Evolutionary conservation across 2,888 invertebrate species (phyloP), one percentile per base, ranked within the genome.

Genomic region (Chironomus tentans): DNA sequence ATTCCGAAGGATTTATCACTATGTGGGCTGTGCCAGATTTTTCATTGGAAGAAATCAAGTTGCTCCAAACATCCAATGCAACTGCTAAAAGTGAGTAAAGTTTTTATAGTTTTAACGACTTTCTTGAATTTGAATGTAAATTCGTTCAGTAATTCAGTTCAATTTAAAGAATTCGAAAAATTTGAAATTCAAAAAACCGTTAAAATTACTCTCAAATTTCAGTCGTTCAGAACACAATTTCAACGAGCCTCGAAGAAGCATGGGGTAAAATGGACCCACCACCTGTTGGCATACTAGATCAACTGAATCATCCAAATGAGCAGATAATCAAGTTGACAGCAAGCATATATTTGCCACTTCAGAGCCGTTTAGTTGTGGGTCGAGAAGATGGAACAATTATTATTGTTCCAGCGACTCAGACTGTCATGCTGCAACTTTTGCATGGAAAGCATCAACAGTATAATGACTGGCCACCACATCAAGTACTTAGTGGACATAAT

Each of bases 351-450:
- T 87, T 98, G 73, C 92, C 97, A 0, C 91, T 93, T 72, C 97
- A 97, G 81, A 97, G 97, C 80, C 90, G 96, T 6, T 85, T 99
- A 77, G 97, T 98, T 12, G 93, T 97, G 78, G 98, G 98, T 0
- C 87, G 97, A 10, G 95, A 95, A 81, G 97, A 99, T 82, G 99
- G 99, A 2, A 91, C 93, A 76, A 98, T 99, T 78, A 92, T 98
- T 22, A 96, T 98, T 77, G 92, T 97, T 71, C 95, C 97, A 24
- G 98, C 97, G 0, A 95, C 96, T 0, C 96, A 97, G 81, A 96
- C 97, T 0, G 93, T 98, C 3, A 94, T 95, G 88, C 85, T 96
- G 78, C 97, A 98, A 80, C 83, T 98, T 75, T 85, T 99, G 76
- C 94, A 94, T 79, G 95, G 95, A 5, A 91, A 88, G 78, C 94